Evolutionary conservation across 2,113 vertebrate genomes (phyloP).

Genomic region (Microcebus jonahi): DNA sequence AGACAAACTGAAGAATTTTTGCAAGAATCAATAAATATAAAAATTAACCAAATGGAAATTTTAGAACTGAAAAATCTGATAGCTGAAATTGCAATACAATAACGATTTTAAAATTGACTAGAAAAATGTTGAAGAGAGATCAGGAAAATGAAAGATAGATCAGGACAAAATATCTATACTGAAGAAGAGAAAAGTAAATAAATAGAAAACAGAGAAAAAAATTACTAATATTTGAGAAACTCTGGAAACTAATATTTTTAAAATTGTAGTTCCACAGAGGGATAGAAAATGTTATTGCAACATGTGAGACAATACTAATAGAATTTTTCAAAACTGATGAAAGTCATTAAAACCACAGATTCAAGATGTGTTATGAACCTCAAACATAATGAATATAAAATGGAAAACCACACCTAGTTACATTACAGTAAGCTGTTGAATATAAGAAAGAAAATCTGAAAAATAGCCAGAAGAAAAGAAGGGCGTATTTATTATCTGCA

Average conservation of each 20-base stretch:
- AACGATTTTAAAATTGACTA: not conserved
- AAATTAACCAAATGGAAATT: not conserved
- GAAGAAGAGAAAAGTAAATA: not conserved
- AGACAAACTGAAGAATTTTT: not conserved
- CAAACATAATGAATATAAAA: not conserved
- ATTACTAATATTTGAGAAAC: not conserved
- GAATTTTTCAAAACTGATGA: not conserved
- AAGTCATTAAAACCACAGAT: not conserved
- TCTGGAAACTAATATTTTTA: not conserved
- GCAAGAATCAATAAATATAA: not conserved
- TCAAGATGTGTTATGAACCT: not conserved
- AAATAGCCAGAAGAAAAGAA: not conserved
- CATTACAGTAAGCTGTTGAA: not conserved
- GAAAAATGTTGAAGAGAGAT: not conserved
- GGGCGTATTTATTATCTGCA: not conserved
- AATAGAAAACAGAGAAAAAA: not conserved
- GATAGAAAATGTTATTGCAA: not conserved
- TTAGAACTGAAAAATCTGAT: not conserved
- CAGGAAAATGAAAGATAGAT: not conserved
- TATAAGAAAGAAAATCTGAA: not conserved
- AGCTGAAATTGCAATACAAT: not conserved
- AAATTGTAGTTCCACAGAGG: not conserved
- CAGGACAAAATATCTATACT: not conserved
- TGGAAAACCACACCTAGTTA: not conserved
- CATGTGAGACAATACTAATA: not conserved